A percentile compares a stretch with the other conserved stretches of the same genome.
phyloP scores from a whole-genome alignment of 1,140 invertebrate species.

The Drosophila sp. region DNA sequence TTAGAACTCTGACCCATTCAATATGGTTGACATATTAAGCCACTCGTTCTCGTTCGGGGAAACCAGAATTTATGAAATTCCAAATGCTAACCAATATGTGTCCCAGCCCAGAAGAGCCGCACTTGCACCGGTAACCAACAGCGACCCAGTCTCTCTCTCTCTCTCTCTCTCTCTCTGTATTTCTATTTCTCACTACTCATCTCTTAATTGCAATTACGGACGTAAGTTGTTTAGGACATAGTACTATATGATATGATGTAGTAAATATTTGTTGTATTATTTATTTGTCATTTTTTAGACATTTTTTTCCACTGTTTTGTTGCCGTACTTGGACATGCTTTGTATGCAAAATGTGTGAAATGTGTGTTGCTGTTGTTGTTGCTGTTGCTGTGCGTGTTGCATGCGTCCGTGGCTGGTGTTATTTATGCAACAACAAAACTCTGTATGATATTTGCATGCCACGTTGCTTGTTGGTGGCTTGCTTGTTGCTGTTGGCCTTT shows the following conservation, averaged over 20 bases:
- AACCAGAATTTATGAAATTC: too few species aligned
- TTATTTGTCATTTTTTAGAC: slow-evolving; percentile 7
- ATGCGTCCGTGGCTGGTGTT: slow-evolving; percentile 53
- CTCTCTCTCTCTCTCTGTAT: too few species aligned
- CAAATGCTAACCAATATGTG: too few species aligned
- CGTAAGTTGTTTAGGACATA: slow-evolving; percentile 46
- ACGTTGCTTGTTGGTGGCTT: slow-evolving; percentile 24
- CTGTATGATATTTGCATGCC: slow-evolving; percentile 16
- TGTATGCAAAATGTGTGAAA: slow-evolving; percentile 70
- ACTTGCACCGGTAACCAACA: too few species aligned
- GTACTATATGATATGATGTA: background rate
- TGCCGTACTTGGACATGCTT: slow-evolving; percentile 48
- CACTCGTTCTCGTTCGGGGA: too few species aligned
- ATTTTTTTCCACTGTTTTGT: slow-evolving; percentile 12
- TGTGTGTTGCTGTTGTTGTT: slow-evolving; percentile 30
- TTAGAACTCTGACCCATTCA: too few species aligned
- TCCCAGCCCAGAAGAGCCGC: too few species aligned
- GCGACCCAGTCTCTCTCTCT: too few species aligned
- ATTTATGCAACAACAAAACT: slow-evolving; percentile 67
- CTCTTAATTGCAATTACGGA: too few species aligned
- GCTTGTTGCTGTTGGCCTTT: slow-evolving; percentile 46
- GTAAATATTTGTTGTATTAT: slow-evolving; percentile 8
- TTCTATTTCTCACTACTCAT: too few species aligned
- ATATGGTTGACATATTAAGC: too few species aligned
- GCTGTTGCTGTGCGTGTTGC: slow-evolving; percentile 55